A percentile compares a stretch with the other conserved stretches of the same genome.
phyloP scores from a whole-genome alignment of 2,113 vertebrate species.

The Dromas ardeola region DNA sequence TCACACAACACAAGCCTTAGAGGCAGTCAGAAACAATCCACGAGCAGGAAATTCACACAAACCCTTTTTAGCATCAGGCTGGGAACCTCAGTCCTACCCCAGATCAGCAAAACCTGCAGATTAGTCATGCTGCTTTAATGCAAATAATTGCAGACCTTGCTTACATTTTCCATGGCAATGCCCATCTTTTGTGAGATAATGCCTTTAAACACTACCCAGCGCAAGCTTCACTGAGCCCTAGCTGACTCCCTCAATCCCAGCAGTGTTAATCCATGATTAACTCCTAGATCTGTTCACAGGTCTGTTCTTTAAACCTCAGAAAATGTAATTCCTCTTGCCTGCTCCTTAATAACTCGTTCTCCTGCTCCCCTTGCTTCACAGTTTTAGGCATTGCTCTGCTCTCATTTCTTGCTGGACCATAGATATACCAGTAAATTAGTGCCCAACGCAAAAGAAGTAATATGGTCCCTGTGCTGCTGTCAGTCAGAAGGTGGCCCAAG shows the following conservation, averaged over 20 bases:
- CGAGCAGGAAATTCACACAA: neutral
- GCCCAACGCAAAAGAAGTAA: neutral
- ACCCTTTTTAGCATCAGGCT: neutral
- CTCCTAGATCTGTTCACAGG: constrained; percentile 20
- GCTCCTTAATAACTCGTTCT: constrained; percentile 3
- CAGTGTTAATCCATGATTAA: constrained; percentile 53
- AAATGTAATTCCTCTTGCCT: constrained; percentile 44
- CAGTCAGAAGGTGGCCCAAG: neutral
- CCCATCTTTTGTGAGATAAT: constrained; percentile 46
- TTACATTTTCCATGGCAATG: constrained; percentile 36
- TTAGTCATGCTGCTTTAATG: constrained; percentile 46
- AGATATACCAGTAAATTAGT: neutral
- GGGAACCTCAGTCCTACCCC: neutral
- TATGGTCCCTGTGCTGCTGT: neutral
- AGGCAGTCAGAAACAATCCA: neutral
- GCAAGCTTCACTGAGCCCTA: constrained; percentile 1
- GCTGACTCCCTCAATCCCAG: constrained; percentile 9
- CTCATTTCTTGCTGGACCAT: neutral
- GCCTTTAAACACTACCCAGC: constrained; percentile 5
- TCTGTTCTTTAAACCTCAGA: constrained; percentile 30
- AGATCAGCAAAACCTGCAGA: neutral
- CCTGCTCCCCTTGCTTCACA: neutral
- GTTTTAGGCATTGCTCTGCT: neutral
- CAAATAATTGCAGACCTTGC: constrained; percentile 35
- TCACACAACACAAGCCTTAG: neutral